Base-by-base conservation (phyloP, 2,113 vertebrate genomes). In the Oreotrochilus melanogaster region DNA sequence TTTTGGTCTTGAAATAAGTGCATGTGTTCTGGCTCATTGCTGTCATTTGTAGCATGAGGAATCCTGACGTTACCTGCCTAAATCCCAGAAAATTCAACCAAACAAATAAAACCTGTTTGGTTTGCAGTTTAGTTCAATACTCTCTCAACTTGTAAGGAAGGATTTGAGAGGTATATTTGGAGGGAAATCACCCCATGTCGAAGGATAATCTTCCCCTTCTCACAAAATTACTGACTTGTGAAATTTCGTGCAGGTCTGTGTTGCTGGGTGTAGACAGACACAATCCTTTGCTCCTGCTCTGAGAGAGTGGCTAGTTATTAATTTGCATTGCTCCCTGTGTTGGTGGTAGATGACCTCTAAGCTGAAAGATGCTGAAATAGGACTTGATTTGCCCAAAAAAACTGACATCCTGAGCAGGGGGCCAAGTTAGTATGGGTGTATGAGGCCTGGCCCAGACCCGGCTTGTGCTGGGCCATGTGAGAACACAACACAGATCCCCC, bases 11-110 rank as follows among this genome's bases (percentile, higher is more conserved):
- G 67, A 48, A 45, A 17, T 50, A 31, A 0, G 1, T 58, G 5
- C 0, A 0, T 0, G 1, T 31, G 2, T 83, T 47, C 31, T 71
- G 62, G 33, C 53, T 83, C 4, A 0, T 25, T 33, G 23, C 47
- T 82, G 47, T 42, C 5, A 4, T 25, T 50, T 57, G 33, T 42
- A 73, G 54, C 31, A n/a, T 7, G 5, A 35, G 42, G 21, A 43
- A 23, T 35, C 39, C 48, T 56, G 31, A 35, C 9, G 5, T 42
- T 50, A 27, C 25, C 11, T 7, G 14, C 9, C 6, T 17, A 33
- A 61, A 75, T 30, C 25, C 35, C 21, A 50, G 42, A 73, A 53
- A 47, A 30, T 62, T 80, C 22, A 24, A n/a, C 30, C 17, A 35
- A 53, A 69, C 17, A 33, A 60, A 31, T 73, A 43, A 50, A 65